Evolutionary conservation across 2,113 vertebrate genomes (phyloP).

Genomic region (Aegypius monachus): DNA sequence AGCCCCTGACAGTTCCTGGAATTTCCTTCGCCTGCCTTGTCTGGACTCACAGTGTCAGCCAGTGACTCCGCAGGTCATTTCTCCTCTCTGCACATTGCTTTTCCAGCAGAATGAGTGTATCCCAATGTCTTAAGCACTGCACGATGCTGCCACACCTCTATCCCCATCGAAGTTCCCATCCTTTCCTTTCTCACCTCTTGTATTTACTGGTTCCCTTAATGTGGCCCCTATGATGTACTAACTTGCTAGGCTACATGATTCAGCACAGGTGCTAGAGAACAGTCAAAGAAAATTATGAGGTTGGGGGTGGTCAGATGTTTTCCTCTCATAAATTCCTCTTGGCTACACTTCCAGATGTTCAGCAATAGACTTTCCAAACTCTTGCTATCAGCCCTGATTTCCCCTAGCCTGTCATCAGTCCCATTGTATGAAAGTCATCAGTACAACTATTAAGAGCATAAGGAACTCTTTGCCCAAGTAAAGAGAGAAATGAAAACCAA

Average conservation of each 20-base stretch:
- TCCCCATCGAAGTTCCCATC: background rate
- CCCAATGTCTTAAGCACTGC: background rate
- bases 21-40: background rate
- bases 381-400: background rate
- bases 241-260: background rate
- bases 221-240: background rate
- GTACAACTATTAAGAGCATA: background rate
- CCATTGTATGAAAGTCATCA: background rate
- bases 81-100: background rate
- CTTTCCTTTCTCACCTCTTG: background rate
- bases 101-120: background rate
- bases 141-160: background rate
- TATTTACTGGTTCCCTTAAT: background rate
- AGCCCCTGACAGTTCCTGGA: background rate
- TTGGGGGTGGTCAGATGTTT: background rate
- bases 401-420: background rate
- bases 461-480: background rate
- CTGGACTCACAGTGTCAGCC: background rate
- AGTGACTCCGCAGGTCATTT: background rate
- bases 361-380: background rate
- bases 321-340: slow-evolving; percentile 14
- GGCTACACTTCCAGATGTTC: slow-evolving; percentile 28
- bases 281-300: background rate
- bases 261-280: slow-evolving; percentile 8
- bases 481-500: background rate